Evolutionary conservation across 2,797 vertebrate species (phyloP).

Genomic region (Nothura maculosa): DNA sequence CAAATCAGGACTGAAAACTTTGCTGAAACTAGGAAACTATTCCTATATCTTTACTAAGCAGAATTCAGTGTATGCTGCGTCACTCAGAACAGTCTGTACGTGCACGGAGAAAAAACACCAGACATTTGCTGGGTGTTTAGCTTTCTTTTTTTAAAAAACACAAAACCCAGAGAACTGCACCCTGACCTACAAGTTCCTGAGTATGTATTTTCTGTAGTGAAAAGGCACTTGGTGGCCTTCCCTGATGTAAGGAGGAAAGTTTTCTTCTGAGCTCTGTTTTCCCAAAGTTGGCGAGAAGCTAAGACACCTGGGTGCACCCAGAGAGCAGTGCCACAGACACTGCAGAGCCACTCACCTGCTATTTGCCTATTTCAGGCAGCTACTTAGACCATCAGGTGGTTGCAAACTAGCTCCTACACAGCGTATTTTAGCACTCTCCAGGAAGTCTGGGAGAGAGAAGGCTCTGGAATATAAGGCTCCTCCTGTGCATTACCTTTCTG

Average conservation of each 20-base stretch:
- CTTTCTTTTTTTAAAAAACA: too few relatives aligned
- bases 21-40: background rate
- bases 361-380: background rate
- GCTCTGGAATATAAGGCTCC: background rate
- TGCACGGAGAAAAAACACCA: background rate
- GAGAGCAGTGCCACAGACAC: background rate
- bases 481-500: background rate
- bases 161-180: background rate
- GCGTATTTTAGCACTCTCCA: background rate
- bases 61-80: background rate
- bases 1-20: background rate
- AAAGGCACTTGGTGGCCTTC: background rate
- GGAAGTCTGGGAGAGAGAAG: background rate
- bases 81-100: background rate
- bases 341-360: rapidly evolving
- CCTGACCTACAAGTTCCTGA: background rate
- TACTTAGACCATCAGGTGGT: background rate
- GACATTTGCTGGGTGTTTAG: background rate
- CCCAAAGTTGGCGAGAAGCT: background rate
- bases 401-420: background rate
- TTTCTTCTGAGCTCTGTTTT: background rate
- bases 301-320: background rate
- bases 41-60: background rate
- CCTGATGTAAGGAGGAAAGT: background rate
- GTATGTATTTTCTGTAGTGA: background rate